A percentile compares a stretch with the other conserved stretches of the same genome.
These are phyloP conservation scores for Xanthia icteritia DNA, from an alignment of 2,888 invertebrate genomes.

Conservation along the genomic window DNA sequence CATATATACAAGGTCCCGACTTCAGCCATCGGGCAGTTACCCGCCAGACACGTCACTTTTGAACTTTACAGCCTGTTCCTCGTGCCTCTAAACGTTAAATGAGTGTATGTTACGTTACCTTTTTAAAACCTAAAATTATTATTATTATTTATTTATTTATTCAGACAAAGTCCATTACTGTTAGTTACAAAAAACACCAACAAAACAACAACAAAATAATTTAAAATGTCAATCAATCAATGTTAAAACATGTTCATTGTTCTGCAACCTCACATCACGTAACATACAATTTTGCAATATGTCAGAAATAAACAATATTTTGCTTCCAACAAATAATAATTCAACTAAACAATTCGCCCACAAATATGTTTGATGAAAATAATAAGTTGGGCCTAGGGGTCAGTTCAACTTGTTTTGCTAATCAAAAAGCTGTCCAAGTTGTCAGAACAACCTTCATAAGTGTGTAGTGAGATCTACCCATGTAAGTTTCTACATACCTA, in stretches of 20 bases:
- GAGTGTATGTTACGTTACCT: too few relatives aligned
- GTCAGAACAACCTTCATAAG: conserved; percentile 34
- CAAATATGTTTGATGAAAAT: conserved; percentile 58
- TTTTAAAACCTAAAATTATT: not conserved
- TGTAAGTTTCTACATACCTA: not conserved
- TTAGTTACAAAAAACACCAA: too few relatives aligned
- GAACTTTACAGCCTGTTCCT: too few relatives aligned
- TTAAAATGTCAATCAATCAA: conserved; percentile 9
- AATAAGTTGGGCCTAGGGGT: conserved; percentile 38
- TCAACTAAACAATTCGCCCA: conserved; percentile 45
- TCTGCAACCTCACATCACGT: conserved; percentile 30
- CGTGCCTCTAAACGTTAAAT: too few relatives aligned
- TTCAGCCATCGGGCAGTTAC: too few relatives aligned
- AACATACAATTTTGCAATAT: conserved; percentile 40
- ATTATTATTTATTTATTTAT: too few relatives aligned
- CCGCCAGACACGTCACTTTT: too few relatives aligned
- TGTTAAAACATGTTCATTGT: conserved; percentile 7
- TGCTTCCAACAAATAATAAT: conserved; percentile 58
- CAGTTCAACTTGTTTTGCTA: conserved; percentile 36
- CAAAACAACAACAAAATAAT: conserved; percentile 26
- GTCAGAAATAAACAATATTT: conserved; percentile 58
- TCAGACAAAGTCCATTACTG: too few relatives aligned
- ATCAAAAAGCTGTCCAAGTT: conserved; percentile 50
- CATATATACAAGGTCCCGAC: too few relatives aligned
- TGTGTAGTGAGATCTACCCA: conserved; percentile 1